Conservation (phyloP, 2,888 invertebrate genomes). For the Halictus quadricinctus region DNA sequence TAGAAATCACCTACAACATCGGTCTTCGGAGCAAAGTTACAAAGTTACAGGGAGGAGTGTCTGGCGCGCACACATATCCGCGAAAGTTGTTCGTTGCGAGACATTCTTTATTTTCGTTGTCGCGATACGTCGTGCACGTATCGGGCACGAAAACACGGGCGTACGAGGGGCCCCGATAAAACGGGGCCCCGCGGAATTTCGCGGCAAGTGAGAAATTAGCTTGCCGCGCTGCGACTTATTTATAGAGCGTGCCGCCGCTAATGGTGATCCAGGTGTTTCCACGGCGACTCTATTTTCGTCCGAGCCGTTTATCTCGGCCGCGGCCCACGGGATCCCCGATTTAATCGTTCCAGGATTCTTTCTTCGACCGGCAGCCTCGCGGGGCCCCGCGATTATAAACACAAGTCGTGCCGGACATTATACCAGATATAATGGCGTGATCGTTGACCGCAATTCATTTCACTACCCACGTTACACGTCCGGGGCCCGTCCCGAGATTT, state of each 20-base stretch:
- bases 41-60: constrained; percentile 17
- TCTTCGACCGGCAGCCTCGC: background rate
- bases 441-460: constrained; percentile 61
- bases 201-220: constrained; percentile 58
- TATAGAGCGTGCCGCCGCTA: constrained; percentile 56
- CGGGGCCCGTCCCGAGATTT: constrained; percentile 42
- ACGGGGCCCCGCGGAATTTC: constrained; percentile 44
- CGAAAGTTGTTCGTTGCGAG: constrained; percentile 42
- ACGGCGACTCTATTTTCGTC: constrained; percentile 60
- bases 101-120: constrained; percentile 52
- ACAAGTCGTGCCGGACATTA: constrained; percentile 42
- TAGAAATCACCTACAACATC: constrained; percentile 18
- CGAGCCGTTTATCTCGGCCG: constrained; percentile 52
- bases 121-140: constrained; percentile 39
- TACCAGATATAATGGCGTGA: constrained; percentile 61
- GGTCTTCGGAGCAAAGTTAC: background rate
- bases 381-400: constrained; percentile 33
- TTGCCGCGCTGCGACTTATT: constrained; percentile 43
- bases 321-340: constrained; percentile 53
- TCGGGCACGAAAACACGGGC: constrained; percentile 42
- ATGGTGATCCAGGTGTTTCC: constrained; percentile 62
- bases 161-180: constrained; percentile 41
- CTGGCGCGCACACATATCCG: background rate
- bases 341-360: background rate
- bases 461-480: constrained; percentile 55